These are phyloP conservation scores for Matsumyia berberina DNA, from an alignment of 2,888 invertebrate species.

Conservation along the genomic window DNA sequence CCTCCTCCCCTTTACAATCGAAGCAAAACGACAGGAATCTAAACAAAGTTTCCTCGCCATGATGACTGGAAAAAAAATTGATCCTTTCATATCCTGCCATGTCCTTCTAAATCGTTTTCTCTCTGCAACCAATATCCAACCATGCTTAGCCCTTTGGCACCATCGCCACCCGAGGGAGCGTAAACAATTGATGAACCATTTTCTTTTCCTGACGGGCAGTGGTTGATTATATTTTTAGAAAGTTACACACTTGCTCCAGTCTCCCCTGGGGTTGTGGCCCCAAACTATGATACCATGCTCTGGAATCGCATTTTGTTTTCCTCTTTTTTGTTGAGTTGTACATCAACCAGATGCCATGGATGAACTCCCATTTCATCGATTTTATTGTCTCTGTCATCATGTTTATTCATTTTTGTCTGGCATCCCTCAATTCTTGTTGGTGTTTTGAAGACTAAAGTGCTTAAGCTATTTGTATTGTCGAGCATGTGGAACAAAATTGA, in stretches of 20 bases:
- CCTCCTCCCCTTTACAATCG: background rate
- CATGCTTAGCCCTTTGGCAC: background rate
- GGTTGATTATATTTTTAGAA: background rate
- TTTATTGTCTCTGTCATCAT: background rate
- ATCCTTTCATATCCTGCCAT: background rate
- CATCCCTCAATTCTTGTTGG: background rate
- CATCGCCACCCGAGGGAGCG: background rate
- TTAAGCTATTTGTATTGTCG: background rate
- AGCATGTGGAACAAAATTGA: background rate
- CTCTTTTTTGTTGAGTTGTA: too few species aligned
- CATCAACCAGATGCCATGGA: background rate
- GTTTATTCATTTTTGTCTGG: constrained; percentile 9
- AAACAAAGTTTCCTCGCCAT: background rate
- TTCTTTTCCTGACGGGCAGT: background rate
- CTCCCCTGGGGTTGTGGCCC: background rate
- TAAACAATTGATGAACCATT: background rate
- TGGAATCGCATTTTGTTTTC: background rate
- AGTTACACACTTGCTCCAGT: background rate
- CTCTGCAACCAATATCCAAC: background rate
- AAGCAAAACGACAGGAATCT: background rate
- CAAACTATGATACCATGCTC: background rate
- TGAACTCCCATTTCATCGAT: background rate
- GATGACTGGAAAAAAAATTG: background rate
- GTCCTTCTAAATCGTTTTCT: background rate
- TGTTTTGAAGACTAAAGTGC: background rate